These are phyloP conservation scores for Scolanthus callimorphus DNA, from an alignment of 92 coral and sea anemone genomes.

Conservation along the genomic window DNA sequence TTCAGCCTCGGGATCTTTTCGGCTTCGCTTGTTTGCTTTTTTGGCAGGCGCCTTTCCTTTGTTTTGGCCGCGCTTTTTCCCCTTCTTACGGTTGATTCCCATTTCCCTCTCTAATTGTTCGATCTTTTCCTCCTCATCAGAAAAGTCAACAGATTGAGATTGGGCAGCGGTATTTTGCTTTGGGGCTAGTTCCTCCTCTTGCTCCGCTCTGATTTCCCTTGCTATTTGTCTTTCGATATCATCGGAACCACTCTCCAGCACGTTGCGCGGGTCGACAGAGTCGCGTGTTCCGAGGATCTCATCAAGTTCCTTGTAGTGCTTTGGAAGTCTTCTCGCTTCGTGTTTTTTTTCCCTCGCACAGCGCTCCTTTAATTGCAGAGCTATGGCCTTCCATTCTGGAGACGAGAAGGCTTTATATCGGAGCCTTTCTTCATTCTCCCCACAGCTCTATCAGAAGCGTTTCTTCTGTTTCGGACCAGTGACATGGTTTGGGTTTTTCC, in stretches of 20 bases:
- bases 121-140: neutral
- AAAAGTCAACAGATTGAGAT: too few species aligned
- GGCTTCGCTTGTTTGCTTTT: too few species aligned
- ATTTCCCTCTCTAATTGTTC: neutral
- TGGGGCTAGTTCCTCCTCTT: neutral
- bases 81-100: neutral
- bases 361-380: neutral
- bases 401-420: neutral
- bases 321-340: too few species aligned
- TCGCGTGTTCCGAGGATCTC: neutral
- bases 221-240: neutral
- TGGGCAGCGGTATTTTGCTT: too few species aligned
- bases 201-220: neutral
- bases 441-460: neutral
- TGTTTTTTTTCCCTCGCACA: neutral
- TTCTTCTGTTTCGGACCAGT: neutral
- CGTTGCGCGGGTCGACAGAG: neutral
- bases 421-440: neutral
- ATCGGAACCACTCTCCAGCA: neutral
- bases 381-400: neutral
- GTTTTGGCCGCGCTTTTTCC: neutral
- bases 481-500: too few species aligned
- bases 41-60: too few species aligned
- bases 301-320: neutral
- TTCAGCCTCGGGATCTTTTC: too few species aligned